Evolutionary conservation across 2,888 invertebrate species (phyloP).

Genomic region (Catocala sponsa): DNA sequence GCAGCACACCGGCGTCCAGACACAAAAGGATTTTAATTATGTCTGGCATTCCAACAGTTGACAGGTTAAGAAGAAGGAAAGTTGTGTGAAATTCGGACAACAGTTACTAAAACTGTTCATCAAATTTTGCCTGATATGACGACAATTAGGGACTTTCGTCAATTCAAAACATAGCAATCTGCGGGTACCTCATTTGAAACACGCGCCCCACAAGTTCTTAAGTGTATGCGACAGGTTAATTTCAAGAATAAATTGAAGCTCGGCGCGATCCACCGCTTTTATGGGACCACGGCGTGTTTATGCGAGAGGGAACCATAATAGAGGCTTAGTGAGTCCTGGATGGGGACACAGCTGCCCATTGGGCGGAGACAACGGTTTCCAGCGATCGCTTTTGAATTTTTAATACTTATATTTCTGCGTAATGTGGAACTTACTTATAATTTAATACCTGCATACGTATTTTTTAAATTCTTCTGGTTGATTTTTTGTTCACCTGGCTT

Average conservation of each 20-base stretch:
- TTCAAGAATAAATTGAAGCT: conserved; percentile 83
- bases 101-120: conserved; percentile 8
- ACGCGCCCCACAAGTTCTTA: conserved; percentile 54
- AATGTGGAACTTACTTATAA: conserved; percentile 36
- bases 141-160: conserved; percentile 41
- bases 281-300: conserved; percentile 70
- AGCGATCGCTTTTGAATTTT: conserved; percentile 70
- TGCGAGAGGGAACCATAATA: conserved; percentile 69
- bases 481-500: conserved; percentile 8
- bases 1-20: too few relatives aligned
- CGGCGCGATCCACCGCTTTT: conserved; percentile 66
- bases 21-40: too few relatives aligned
- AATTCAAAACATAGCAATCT: conserved; percentile 46
- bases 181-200: conserved; percentile 66
- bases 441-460: conserved; percentile 29
- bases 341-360: conserved; percentile 72
- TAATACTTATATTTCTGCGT: conserved; percentile 63
- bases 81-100: conserved; percentile 1
- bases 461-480: conserved; percentile 20
- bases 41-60: too few relatives aligned
- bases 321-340: conserved; percentile 70
- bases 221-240: conserved; percentile 84
- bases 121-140: conserved; percentile 30
- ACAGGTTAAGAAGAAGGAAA: too few relatives aligned
- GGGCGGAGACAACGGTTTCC: conserved; percentile 74